Evolutionary conservation across 2,888 invertebrate species (phyloP), one percentile per base, ranked within the genome.

Genomic region (Priocnemis perturbator): DNA sequence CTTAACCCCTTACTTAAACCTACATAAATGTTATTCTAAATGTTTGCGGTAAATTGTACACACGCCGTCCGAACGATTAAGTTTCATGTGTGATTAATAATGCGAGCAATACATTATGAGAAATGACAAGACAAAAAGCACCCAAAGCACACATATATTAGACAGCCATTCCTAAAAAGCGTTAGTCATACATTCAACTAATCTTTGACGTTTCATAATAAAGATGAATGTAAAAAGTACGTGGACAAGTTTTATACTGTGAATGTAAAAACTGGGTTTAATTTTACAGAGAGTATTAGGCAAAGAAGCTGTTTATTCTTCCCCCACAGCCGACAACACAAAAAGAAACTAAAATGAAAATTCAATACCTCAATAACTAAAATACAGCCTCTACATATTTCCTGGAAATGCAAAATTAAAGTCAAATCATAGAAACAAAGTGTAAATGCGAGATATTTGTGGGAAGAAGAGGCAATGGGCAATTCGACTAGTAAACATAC

Each of bases 291-390:
- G 53, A 21, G 20, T 57, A 64, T 70, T 72, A 76, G 60, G 55
- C 58, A 66, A 60, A 66, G 21, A 77, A 73, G 67, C 69, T 63
- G 26, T 23, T 48, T 63, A 64, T 62, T 59, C 59, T 68, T 37
- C 65, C 30, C 53, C 71, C 69, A 68, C 30, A 21, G 53, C 52
- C 55, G 53, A 71, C 66, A 76, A 79, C 77, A 81, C 80, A 79
- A 81, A 76, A 67, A 75, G 73, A 78, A 78, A 77, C 72, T 73
- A 66, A 76, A 77, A 78, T 72, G 75, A 79, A 79, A 82, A 73
- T 82, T 82, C 71, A 82, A 79, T 87, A 87, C 86, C 86, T 87
- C 76, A 74, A 83, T 81, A 81, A 84, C 78, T 81, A 85, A 82
- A 83, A 83, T 79, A 85, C 82, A 79, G 83, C 81, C 75, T 77